Conservation (phyloP, 2,888 invertebrate species). For the Germaria angustata region DNA sequence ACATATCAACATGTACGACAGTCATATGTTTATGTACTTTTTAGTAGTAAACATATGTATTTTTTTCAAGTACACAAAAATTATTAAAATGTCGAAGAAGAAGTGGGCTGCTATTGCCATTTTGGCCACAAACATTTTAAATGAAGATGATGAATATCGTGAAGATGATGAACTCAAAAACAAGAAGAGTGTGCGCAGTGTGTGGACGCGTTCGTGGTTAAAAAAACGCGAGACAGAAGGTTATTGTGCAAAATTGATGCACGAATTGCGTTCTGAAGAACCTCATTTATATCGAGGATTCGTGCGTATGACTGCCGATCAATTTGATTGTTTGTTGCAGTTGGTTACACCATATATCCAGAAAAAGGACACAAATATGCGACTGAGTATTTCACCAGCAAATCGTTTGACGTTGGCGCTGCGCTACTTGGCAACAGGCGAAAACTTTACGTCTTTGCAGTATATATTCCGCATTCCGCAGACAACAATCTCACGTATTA, state of each 20-base stretch:
- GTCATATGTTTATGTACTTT: no score
- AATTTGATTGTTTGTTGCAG: not conserved
- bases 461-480: conserved; percentile 22
- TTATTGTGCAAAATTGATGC: conserved; percentile 5
- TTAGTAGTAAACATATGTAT: no score
- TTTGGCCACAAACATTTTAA: no score
- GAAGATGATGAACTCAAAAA: no score
- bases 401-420: conserved; percentile 8
- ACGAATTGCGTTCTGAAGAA: conserved; percentile 12
- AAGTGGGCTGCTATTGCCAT: no score
- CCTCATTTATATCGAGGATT: conserved; percentile 22
- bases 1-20: no score
- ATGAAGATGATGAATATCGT: no score
- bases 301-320: conserved; percentile 18
- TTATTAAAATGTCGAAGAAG: no score
- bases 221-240: not conserved
- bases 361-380: conserved; percentile 19
- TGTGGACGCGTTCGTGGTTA: not conserved
- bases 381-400: conserved; percentile 28
- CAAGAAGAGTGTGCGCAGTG: not conserved
- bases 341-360: conserved; percentile 5
- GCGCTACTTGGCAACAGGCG: conserved; percentile 7
- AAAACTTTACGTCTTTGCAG: conserved; percentile 19
- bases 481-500: conserved; percentile 16
- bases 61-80: no score